These are phyloP conservation scores for Palythoa heliodiscus DNA, from an alignment of 92 coral and sea anemone species.

Conservation along the genomic window DNA sequence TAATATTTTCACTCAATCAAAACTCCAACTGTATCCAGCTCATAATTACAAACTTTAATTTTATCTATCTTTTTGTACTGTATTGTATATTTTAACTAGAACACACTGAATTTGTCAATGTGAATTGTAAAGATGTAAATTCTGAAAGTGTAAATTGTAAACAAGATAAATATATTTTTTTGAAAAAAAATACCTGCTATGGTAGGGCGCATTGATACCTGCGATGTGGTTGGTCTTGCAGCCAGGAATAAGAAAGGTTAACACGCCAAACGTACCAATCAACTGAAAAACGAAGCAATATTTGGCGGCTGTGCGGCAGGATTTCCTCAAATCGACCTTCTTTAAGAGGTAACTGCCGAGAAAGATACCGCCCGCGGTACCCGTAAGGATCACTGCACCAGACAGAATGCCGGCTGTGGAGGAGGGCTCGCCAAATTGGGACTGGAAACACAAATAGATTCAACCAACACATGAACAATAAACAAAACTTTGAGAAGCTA, in stretches of 20 bases:
- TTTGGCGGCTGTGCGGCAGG: conserved; percentile 92
- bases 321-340: conserved; percentile 82
- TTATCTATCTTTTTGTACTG: no score
- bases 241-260: conserved; percentile 96
- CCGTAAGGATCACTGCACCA: conserved; percentile 93
- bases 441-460: not conserved
- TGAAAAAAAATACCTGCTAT: conserved; percentile 53
- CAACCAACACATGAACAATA: not conserved
- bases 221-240: conserved; percentile 92
- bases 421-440: conserved; percentile 95
- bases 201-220: conserved; percentile 79
- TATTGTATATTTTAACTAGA: no score
- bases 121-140: not conserved
- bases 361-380: conserved; percentile 99
- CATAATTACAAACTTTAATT: no score
- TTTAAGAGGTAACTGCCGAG: conserved; percentile 96
- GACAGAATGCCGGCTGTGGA: conserved; percentile 94
- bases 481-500: not conserved
- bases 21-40: no score
- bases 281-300: conserved; percentile 94
- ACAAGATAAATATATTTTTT: not conserved
- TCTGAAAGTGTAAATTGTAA: not conserved
- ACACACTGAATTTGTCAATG: not conserved
- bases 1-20: no score
- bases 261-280: conserved; percentile 92